These are phyloP conservation scores for Calcarius lapponicus DNA, from an alignment of 2,797 vertebrate species.

Conservation along the genomic window DNA sequence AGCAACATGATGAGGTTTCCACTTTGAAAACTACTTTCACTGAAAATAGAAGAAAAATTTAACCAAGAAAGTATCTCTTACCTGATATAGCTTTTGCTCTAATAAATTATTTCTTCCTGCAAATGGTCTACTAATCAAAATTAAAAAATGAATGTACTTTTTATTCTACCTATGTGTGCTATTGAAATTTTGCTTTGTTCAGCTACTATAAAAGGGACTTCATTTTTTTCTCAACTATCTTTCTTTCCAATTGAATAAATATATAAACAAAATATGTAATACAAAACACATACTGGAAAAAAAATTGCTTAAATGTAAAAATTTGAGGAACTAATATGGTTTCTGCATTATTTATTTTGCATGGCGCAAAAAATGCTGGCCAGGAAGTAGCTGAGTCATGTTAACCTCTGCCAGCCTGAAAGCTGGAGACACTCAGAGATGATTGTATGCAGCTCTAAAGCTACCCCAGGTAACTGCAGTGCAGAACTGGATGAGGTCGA, in stretches of 20 bases:
- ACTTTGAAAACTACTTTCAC: neutral
- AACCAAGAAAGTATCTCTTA: neutral
- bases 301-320: neutral
- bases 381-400: slow-evolving; percentile 5
- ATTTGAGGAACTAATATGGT: neutral
- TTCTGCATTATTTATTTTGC: neutral
- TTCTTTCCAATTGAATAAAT: neutral
- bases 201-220: neutral
- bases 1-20: neutral
- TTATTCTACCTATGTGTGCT: neutral
- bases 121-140: slow-evolving; percentile 9
- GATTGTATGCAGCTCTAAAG: neutral
- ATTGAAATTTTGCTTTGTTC: neutral
- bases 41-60: neutral
- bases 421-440: neutral
- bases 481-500: neutral
- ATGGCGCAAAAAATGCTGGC: neutral
- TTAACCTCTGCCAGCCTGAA: neutral
- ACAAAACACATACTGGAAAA: neutral
- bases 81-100: neutral
- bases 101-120: neutral
- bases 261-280: neutral
- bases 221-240: neutral
- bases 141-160: neutral
- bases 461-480: neutral